Base-by-base conservation (phyloP, 2,797 vertebrate species). In the Artibeus lituratus region DNA sequence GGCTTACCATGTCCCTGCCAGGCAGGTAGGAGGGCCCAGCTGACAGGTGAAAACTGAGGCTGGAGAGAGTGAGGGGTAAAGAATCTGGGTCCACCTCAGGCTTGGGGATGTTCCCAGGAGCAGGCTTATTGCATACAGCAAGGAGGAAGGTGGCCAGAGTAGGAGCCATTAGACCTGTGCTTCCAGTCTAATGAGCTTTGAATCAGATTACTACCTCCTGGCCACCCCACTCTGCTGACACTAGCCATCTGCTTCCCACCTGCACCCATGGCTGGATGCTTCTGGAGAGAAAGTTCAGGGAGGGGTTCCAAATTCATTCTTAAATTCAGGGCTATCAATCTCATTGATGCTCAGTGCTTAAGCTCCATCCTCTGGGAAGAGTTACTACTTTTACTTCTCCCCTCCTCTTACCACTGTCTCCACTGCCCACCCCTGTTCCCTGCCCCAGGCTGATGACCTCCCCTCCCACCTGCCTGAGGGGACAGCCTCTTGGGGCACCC, bases 171-270 rank as follows among this genome's bases (percentile, higher is more conserved):
- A n/a, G 74, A 29, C 1, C 51, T 26, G 6, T 2, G 16, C 59
- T 32, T 29, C 29, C 4, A 3, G 21, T 62, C 16, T 19, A 49
- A 12, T 22, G 67, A 62, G 42, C 44, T 42, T 11, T 24, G 18
- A 69, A 29, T 16, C 35, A 26, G 21, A 53, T 22, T 6, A 14
- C 69, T 2, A 0, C 47, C 19, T 65, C 22, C 51, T 1, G 22
- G 26, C 49, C 11, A 4, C 8, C 3, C 0, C 12, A 2, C 2
- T 2, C 8, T 8, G 24, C 39, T 26, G 22, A 29, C 59, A 18
- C n/a, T 7, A 37, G 11, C 21, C 0, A 0, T 5, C 70, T 7
- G 2, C 57, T 16, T 22, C 12, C 11, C 11, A 10, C 29, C 81
- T 32, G 39, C 0, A 18, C 1, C 22, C 62, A 5, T 0, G 4